Evolutionary conservation across 2,113 vertebrate species (phyloP), one percentile per base, ranked within the genome.

Genomic region (Platichthys stellatus): DNA sequence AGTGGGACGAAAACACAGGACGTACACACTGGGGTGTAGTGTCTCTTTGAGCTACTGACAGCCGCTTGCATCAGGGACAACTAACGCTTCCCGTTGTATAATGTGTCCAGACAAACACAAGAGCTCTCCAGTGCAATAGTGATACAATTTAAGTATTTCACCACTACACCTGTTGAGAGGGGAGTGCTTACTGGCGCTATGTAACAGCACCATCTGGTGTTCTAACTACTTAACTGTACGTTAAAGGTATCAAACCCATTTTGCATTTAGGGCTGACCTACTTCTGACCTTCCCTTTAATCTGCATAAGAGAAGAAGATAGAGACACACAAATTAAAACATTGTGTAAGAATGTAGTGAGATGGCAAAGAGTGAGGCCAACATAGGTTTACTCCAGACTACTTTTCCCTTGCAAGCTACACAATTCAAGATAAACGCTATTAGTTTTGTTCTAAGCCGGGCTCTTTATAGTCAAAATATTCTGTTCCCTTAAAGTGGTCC

Each of bases 401-500:
- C 63, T 49, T 75, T 87, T 74, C 72, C 74, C 54, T 83, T 67
- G 68, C 28, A 80, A 85, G 60, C 63, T 62, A 79, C 57, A 65
- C 54, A 76, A 73, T 72, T 80, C 62, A 82, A 70, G 72, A 65
- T 81, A 40, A 64, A 70, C 76, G 45, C 54, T 82, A 62, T 31
- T 5, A 53, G 57, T 78, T 88, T 87, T 86, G 80, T 83, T 84
- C 80, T 63, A 62, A 86, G 78, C 8, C 81, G 51, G 73, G 82
- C 70, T 83, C 63, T 35, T 53, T 23, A 49, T 73, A 72, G 73
- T 76, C 51, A 87, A 89, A 89, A 84, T 83, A 82, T 80, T 63
- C 64, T 83, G 65, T 94, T 86, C 82, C 82, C 94, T 95, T 93
- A 86, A 82, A 90, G 78, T 92, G 92, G 86, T 95, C 93, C 75